phyloP scores from a whole-genome alignment of 2,888 invertebrate species.

The Dimorphilus gyrociliatus region DNA sequence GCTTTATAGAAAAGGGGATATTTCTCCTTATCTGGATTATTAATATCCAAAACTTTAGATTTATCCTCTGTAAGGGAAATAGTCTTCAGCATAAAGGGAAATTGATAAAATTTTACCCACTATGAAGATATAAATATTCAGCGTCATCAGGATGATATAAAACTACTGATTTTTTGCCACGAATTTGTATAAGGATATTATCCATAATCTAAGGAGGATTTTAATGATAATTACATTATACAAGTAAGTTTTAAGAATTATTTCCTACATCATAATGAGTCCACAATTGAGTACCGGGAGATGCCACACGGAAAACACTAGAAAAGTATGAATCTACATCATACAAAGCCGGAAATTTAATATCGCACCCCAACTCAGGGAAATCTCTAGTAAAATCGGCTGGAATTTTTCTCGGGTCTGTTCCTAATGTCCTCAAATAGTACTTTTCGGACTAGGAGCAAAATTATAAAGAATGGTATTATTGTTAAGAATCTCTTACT shows the following conservation, averaged over 20 bases:
- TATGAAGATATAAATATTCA: constrained; percentile 41
- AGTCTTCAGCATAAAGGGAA: neutral
- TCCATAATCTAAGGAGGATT: constrained; percentile 39
- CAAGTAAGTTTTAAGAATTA: constrained; percentile 2
- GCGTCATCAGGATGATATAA: constrained; percentile 42
- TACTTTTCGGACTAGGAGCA: constrained; percentile 27
- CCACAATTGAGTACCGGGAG: constrained; percentile 41
- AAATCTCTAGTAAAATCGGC: constrained; percentile 41
- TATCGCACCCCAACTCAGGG: constrained; percentile 39
- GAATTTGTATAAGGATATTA: constrained; percentile 42
- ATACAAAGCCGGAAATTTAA: constrained; percentile 39
- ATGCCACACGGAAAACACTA: constrained; percentile 43
- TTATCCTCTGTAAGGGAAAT: constrained; percentile 38
- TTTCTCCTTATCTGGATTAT: constrained; percentile 36
- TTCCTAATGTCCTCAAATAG: constrained; percentile 40
- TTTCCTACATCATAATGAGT: constrained; percentile 44
- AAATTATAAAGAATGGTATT: constrained; percentile 10
- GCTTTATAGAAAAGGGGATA: constrained; percentile 40
- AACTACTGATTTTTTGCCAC: constrained; percentile 40
- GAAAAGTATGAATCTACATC: constrained; percentile 39
- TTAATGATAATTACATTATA: neutral
- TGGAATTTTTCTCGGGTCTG: constrained; percentile 40
- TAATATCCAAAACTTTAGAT: constrained; percentile 41
- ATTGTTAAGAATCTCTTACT: constrained; percentile 21
- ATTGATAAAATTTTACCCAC: constrained; percentile 14